phyloP scores from a whole-genome alignment of 2,797 vertebrate genomes.

The Artibeus lituratus region DNA sequence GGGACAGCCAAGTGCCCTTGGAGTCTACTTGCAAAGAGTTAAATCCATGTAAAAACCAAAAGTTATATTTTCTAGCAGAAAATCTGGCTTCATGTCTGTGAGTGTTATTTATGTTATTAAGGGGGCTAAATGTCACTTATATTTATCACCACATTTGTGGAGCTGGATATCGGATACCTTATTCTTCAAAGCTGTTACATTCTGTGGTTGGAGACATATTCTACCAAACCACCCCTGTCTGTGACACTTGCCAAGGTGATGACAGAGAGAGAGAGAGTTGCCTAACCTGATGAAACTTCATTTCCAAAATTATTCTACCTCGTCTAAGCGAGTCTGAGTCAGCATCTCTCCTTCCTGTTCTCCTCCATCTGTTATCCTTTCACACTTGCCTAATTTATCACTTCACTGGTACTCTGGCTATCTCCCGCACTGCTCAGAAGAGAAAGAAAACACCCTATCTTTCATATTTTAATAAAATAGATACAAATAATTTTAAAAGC shows the following conservation, averaged over 20 bases:
- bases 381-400: neutral
- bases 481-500: neutral
- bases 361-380: conserved; percentile 5
- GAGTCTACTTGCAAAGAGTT: neutral
- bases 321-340: neutral
- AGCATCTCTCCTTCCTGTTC: neutral
- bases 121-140: neutral
- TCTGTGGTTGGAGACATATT: neutral
- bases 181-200: neutral
- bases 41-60: neutral
- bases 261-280: neutral
- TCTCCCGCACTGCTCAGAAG: neutral
- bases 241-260: neutral
- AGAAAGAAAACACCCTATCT: neutral
- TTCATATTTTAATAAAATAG: neutral
- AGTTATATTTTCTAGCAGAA: neutral
- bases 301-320: conserved; percentile 9
- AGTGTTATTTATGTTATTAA: conserved; percentile 11
- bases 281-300: neutral
- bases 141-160: conserved; percentile 12
- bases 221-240: neutral
- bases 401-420: neutral
- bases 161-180: neutral
- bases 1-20: neutral
- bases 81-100: neutral